phyloP scores from a whole-genome alignment of 2,888 invertebrate species.

The Nephrocerus scutellatus region DNA sequence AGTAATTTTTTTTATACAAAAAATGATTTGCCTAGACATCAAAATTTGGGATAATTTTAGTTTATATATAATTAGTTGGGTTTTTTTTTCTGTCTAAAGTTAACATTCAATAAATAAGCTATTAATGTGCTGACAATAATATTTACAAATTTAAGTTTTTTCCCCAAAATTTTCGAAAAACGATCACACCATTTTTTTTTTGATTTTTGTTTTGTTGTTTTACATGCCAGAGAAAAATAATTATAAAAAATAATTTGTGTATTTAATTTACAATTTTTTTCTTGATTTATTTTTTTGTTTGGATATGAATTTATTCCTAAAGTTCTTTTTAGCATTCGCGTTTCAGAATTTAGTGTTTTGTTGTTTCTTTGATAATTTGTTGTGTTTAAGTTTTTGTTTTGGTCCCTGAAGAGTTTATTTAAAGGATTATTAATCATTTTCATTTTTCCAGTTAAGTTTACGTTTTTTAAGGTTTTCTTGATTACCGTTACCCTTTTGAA shows the following conservation, averaged over 20 bases:
- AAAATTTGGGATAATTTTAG: too few species aligned
- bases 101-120: too few species aligned
- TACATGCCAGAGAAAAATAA: slow-evolving; percentile 11
- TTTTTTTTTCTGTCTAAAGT: slow-evolving; percentile 4
- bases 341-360: slow-evolving; percentile 1
- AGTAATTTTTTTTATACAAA: too few species aligned
- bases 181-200: too few species aligned
- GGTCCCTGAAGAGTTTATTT: not conserved
- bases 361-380: slow-evolving; percentile 7
- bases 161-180: too few species aligned
- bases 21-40: too few species aligned
- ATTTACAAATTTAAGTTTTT: too few species aligned
- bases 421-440: slow-evolving; percentile 5
- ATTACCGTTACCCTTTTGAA: slow-evolving; percentile 7
- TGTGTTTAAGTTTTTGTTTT: slow-evolving; percentile 9
- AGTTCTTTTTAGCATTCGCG: slow-evolving; percentile 1
- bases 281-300: slow-evolving; percentile 13
- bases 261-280: slow-evolving; percentile 4
- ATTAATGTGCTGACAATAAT: too few species aligned
- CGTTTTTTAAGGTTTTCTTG: not conserved
- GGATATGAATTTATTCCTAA: slow-evolving; percentile 19
- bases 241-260: slow-evolving; percentile 10
- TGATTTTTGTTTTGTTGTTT: slow-evolving; percentile 10
- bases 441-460: not conserved
- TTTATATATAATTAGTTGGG: slow-evolving; percentile 2